Evolutionary conservation across 2,797 vertebrate genomes (phyloP).

Genomic region (Oryzias dopingdopingensis): DNA sequence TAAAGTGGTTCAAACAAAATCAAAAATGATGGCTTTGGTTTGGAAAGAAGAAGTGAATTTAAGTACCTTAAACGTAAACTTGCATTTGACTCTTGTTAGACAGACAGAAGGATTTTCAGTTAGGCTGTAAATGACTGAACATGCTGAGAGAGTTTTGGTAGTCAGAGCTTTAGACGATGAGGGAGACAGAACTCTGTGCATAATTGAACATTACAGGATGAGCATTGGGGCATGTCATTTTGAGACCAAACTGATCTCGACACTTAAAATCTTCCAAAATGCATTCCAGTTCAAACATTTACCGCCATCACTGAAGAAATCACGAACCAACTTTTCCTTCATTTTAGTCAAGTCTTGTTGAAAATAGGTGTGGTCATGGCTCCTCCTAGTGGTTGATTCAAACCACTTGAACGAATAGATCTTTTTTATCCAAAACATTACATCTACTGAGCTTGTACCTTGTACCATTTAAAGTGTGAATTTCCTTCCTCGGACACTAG

Average conservation of each 20-base stretch:
- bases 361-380: conserved; percentile 56
- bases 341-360: conserved; percentile 19
- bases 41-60: too few relatives aligned
- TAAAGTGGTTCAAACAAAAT: too few relatives aligned
- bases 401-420: conserved; percentile 23
- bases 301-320: conserved; percentile 6
- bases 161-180: too few relatives aligned
- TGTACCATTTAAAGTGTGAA: conserved; percentile 5
- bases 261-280: conserved; percentile 10
- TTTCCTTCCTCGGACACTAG: conserved; percentile 10
- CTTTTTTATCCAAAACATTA: conserved; percentile 23
- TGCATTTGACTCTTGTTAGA: too few relatives aligned
- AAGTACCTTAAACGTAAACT: too few relatives aligned
- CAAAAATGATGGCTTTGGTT: too few relatives aligned
- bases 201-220: conserved; percentile 34
- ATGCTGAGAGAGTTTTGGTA: too few relatives aligned
- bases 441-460: conserved; percentile 13
- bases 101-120: too few relatives aligned
- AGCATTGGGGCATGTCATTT: conserved; percentile 16
- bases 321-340: conserved; percentile 18
- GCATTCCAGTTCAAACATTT: background rate
- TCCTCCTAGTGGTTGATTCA: conserved; percentile 66
- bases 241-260: conserved; percentile 11
- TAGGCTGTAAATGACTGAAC: too few relatives aligned
- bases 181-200: too few relatives aligned